Conservation (phyloP, 2,797 vertebrate species). For the Paratrypauchen microcephalus region DNA sequence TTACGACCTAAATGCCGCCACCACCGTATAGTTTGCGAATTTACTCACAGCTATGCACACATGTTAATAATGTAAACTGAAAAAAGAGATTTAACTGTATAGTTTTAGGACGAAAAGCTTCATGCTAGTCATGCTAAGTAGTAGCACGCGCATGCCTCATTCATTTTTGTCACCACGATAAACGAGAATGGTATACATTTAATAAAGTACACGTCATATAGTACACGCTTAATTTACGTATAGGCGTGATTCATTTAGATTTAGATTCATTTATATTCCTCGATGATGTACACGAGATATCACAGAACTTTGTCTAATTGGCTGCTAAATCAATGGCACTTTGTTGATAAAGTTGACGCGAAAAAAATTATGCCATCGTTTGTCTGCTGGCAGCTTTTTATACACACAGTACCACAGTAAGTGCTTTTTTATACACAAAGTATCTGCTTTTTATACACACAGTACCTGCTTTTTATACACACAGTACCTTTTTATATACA, state of each 20-base stretch:
- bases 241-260: not conserved
- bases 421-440: not conserved
- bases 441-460: not conserved
- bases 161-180: conserved; percentile 55
- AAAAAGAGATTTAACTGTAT: not conserved
- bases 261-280: not conserved
- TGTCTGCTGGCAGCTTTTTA: conserved; percentile 16
- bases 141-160: conserved; percentile 69
- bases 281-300: not conserved
- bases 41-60: not conserved
- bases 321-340: not conserved
- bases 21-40: not conserved
- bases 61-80: not conserved
- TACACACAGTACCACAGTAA: not conserved
- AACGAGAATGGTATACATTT: conserved; percentile 33
- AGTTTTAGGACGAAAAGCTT: conserved; percentile 13
- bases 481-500: not conserved
- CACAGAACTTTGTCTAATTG: not conserved
- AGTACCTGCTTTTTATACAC: not conserved
- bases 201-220: not conserved
- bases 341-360: conserved; percentile 55
- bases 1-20: not conserved
- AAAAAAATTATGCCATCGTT: conserved; percentile 31
- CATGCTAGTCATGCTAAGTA: conserved; percentile 53
- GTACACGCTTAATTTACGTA: not conserved